Percentiles rank a stretch among this genome's conserved stretches.
These are phyloP conservation scores for Drosophila burlai DNA, from an alignment of 1,140 invertebrate species.

Conservation along the genomic window DNA sequence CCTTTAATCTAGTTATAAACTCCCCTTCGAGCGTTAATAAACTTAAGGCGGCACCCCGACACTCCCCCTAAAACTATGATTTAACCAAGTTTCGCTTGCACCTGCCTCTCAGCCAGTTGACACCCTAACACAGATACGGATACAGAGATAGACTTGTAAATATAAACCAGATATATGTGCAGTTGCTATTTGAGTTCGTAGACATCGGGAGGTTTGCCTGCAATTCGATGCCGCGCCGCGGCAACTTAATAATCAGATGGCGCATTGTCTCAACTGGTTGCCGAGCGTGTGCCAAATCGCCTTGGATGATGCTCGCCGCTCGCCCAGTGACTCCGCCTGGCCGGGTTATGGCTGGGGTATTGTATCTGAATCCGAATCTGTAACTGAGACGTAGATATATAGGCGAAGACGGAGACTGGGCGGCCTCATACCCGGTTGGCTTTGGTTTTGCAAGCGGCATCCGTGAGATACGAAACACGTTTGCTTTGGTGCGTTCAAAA, in stretches of 20 bases:
- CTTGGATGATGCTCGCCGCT: conserved; percentile 54
- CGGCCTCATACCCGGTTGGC: conserved; percentile 46
- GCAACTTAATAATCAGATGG: conserved; percentile 60
- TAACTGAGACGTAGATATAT: conserved; percentile 22
- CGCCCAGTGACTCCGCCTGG: conserved; percentile 52
- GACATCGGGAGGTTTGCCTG: conserved; percentile 44
- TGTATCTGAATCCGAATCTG: conserved; percentile 42
- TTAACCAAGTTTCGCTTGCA: conserved; percentile 38
- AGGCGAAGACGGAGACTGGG: conserved; percentile 34
- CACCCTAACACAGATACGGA: conserved; percentile 71
- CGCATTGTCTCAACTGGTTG: conserved; percentile 56
- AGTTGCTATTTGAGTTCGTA: conserved; percentile 12
- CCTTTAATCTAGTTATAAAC: too few relatives aligned
- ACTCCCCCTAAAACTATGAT: conserved; percentile 36
- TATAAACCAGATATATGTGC: conserved; percentile 21
- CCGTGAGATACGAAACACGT: conserved; percentile 80
- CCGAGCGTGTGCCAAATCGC: conserved; percentile 61
- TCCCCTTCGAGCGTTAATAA: too few relatives aligned
- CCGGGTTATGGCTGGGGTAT: conserved; percentile 13
- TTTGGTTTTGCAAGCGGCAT: conserved; percentile 77
- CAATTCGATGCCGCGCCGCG: conserved; percentile 54
- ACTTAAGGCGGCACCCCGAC: conserved; percentile 5
- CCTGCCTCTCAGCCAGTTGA: conserved; percentile 56
- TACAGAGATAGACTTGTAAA: conserved; percentile 27
- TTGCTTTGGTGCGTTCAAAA: conserved; percentile 63